A percentile compares a stretch with the other conserved stretches of the same genome.
These are phyloP conservation scores for Phalacrocorax aristotelis DNA, from an alignment of 2,113 vertebrate genomes.

Conservation along the genomic window DNA sequence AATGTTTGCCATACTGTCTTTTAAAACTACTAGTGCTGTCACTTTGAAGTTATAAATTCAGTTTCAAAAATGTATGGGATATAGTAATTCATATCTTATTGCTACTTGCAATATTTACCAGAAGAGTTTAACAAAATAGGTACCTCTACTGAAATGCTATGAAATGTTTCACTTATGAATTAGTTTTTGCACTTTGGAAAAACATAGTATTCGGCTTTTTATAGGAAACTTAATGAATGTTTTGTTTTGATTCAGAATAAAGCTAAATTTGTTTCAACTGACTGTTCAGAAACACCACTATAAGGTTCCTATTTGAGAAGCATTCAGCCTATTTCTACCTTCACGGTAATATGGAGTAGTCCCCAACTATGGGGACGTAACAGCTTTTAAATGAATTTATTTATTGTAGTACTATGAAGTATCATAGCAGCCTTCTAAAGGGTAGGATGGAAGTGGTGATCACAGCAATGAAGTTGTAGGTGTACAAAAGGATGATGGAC, in stretches of 20 bases:
- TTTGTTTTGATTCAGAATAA: constrained; percentile 21
- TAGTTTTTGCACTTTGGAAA: background rate
- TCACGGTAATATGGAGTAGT: background rate
- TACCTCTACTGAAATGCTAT: constrained; percentile 5
- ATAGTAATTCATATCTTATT: background rate
- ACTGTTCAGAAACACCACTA: background rate
- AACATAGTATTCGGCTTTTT: background rate
- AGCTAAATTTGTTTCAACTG: background rate
- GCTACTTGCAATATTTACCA: background rate
- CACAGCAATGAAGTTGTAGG: background rate
- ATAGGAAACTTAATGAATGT: background rate
- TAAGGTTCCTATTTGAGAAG: background rate
- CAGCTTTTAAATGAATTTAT: background rate
- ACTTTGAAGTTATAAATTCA: background rate
- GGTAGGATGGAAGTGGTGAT: background rate
- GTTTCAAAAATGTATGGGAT: background rate
- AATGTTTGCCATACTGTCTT: background rate
- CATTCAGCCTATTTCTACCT: background rate
- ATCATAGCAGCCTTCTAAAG: background rate
- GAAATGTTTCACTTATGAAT: background rate
- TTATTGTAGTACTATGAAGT: background rate
- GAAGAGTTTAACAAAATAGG: background rate
- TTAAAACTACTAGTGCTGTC: background rate
- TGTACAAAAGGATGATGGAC: background rate
- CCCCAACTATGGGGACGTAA: background rate